Evolutionary conservation across 2,113 vertebrate species (phyloP).

Genomic region (Esox niger): DNA sequence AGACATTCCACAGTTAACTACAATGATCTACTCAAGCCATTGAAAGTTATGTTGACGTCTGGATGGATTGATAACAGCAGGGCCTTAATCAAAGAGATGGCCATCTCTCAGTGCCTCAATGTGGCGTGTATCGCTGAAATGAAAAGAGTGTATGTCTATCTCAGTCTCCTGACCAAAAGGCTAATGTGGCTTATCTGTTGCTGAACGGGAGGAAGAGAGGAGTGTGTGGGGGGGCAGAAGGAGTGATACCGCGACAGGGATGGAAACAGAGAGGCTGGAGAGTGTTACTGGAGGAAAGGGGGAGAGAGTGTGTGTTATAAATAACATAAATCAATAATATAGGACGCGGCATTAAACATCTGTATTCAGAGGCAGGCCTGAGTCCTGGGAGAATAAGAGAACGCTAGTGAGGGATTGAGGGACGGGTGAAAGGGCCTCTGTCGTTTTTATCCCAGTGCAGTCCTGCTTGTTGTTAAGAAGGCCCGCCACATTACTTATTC

Average conservation of each 20-base stretch:
- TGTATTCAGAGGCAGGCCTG: conserved; percentile 60
- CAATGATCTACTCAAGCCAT: background rate
- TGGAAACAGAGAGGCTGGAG: conserved; percentile 4
- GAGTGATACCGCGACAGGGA: background rate
- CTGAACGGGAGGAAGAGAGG: background rate
- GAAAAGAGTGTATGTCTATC: background rate
- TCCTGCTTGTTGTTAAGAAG: conserved; percentile 36
- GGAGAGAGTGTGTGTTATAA: conserved; percentile 63
- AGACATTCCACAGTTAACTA: background rate
- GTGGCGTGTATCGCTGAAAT: background rate
- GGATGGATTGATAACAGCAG: background rate
- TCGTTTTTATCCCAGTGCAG: conserved; percentile 23
- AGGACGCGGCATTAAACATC: conserved; percentile 67
- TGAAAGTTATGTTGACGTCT: background rate
- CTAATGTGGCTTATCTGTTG: background rate
- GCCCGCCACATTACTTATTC: conserved; percentile 64
- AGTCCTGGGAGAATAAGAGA: conserved; percentile 47
- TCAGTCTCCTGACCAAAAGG: background rate
- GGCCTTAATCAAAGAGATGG: background rate
- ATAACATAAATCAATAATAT: conserved; percentile 77
- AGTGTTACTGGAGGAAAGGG: conserved; percentile 7
- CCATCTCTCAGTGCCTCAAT: background rate
- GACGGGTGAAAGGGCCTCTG: background rate
- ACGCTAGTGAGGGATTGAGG: conserved; percentile 32
- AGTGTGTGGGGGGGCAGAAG: too few relatives aligned